Base-by-base conservation (phyloP, 2,888 invertebrate genomes). In the Ochropleura leucogaster region DNA sequence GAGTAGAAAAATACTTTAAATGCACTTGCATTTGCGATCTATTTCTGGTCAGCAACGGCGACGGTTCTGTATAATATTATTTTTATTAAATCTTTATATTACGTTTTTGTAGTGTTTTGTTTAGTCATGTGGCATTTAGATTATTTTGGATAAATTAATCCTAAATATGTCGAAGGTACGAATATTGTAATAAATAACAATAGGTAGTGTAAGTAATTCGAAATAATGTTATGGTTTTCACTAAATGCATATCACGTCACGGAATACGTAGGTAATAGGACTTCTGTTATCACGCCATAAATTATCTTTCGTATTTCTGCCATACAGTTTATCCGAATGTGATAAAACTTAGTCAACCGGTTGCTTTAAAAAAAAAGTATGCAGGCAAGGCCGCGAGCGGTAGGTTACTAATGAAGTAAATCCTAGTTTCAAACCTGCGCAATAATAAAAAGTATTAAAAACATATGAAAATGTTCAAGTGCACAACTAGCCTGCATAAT, bases 51-150 rank as follows among this genome's bases (percentile, higher is more conserved):
- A 0, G n/a, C 53, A 53, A n/a, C 53, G 10, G 46, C 53, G 63
- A 47, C 3, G 76, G 76, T 74, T 47, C 73, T 40, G 73, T 76
- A 76, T 53, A 40, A 18, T 16, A 0, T 53, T 53, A 10, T 20
- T 70, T 44, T 12, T 4, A 3, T 47, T 7, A 0, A 51, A 42
- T 70, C 14, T 67, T 67, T 42, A 30, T 46, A 47, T n/a, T 47
- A 18, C 0, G 12, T 62, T 46, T 16, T 44, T 42, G 10, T 18
- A 18, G 12, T 42, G 0, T 63, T 4, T 30, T 3, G 30, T 30
- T n/a, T 63, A 30, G 6, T 46, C 18, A 9, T n/a, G 10, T 44
- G 4, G 30, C 30, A 30, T 30, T 30, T 30, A 30, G 30, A 30
- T 42, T 16, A 42, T 42, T 42, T 42, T n/a, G n/a, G 42, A 42